Percentiles rank a stretch among this genome's conserved stretches.
Evolutionary conservation across 2,888 invertebrate genomes (phyloP).

Genomic region (Agrilus biguttatus): DNA sequence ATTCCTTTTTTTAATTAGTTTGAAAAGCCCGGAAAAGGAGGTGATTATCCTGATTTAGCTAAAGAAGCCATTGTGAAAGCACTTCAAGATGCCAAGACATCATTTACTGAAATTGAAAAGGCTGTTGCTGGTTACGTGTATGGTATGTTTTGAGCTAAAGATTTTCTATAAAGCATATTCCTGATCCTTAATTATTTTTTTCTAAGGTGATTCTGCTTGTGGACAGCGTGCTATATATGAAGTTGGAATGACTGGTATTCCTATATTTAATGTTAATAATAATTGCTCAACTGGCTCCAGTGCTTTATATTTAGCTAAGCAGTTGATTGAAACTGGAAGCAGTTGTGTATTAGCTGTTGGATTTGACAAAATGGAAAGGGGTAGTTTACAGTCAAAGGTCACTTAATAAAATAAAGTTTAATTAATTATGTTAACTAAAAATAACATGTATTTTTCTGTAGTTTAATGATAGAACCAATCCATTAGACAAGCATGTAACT

Average conservation of each 20-base stretch:
- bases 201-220: slow-evolving; percentile 74
- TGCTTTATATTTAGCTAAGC: slow-evolving; percentile 80
- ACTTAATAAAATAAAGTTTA: slow-evolving; percentile 6
- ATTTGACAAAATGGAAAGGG: slow-evolving; percentile 96
- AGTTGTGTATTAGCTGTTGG: slow-evolving; percentile 88
- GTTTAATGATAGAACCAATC: slow-evolving; percentile 72
- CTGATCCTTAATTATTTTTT: slow-evolving; percentile 1
- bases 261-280: slow-evolving; percentile 96
- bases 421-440: not conserved
- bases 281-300: slow-evolving; percentile 96
- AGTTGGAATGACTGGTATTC: slow-evolving; percentile 91
- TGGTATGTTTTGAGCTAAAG: slow-evolving; percentile 32
- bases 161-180: not conserved
- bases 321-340: slow-evolving; percentile 79
- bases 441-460: slow-evolving; percentile 17
- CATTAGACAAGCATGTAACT: slow-evolving; percentile 76
- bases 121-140: slow-evolving; percentile 89
- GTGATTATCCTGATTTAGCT: slow-evolving; percentile 91
- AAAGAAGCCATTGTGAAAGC: slow-evolving; percentile 86
- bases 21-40: slow-evolving; percentile 77
- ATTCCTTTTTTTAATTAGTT: slow-evolving; percentile 42
- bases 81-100: slow-evolving; percentile 64
- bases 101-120: slow-evolving; percentile 67
- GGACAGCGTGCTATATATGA: slow-evolving; percentile 93
- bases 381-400: slow-evolving; percentile 67